These are phyloP conservation scores for Chrosomus eos DNA, from an alignment of 2,797 vertebrate species.

Conservation along the genomic window DNA sequence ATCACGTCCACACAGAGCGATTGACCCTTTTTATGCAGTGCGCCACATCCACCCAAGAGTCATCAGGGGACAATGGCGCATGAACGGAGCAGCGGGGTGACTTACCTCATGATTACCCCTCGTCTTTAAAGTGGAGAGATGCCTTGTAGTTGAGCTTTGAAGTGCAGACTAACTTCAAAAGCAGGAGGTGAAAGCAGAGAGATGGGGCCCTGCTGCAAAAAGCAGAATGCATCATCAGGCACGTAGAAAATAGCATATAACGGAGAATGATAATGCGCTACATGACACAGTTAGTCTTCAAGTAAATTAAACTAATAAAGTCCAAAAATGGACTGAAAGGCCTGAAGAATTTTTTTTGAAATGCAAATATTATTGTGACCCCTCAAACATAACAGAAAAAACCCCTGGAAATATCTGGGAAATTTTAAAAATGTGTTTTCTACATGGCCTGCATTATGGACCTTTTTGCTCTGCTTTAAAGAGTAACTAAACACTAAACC, in stretches of 20 bases:
- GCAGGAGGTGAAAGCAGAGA: background rate
- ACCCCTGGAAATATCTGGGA: background rate
- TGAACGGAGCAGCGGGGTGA: slow-evolving; percentile 19
- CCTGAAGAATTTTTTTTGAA: background rate
- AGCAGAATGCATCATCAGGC: slow-evolving; percentile 2
- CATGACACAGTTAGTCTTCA: slow-evolving; percentile 13
- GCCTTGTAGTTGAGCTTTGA: slow-evolving; percentile 45
- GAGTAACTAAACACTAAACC: too few relatives aligned
- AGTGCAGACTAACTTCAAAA: slow-evolving; percentile 48
- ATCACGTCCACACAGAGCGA: slow-evolving; percentile 8
- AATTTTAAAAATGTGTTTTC: slow-evolving; percentile 4
- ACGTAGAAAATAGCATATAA: background rate
- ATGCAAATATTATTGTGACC: background rate
- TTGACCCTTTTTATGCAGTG: slow-evolving; percentile 44
- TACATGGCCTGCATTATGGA: background rate
- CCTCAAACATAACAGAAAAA: background rate
- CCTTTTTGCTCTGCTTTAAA: background rate
- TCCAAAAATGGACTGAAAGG: slow-evolving; percentile 17
- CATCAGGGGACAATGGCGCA: slow-evolving; percentile 34
- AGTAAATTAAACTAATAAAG: slow-evolving; percentile 44
- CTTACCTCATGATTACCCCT: slow-evolving; percentile 39
- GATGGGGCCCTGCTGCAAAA: background rate
- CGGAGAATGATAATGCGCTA: background rate
- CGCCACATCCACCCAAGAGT: slow-evolving; percentile 7
- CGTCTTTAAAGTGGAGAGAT: slow-evolving; percentile 17